These are phyloP conservation scores for Ferdinandea cuprea DNA, from an alignment of 2,888 invertebrate genomes.

Conservation along the genomic window DNA sequence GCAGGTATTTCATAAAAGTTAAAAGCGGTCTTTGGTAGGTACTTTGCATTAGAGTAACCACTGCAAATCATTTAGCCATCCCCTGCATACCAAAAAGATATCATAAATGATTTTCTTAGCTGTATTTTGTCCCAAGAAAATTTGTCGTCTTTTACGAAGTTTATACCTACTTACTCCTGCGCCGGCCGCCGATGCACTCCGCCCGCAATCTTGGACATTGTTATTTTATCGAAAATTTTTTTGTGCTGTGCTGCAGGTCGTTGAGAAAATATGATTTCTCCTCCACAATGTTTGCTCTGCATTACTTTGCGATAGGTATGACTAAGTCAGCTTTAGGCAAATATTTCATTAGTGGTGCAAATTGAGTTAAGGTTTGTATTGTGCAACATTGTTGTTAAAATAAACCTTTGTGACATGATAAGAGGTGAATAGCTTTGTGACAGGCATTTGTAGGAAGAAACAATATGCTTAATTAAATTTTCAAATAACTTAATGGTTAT, in stretches of 20 bases:
- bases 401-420: neutral
- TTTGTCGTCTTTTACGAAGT: constrained; percentile 54
- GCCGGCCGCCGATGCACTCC: neutral
- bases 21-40: constrained; percentile 61
- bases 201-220: constrained; percentile 47
- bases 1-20: constrained; percentile 69
- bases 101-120: constrained; percentile 68
- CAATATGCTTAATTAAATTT: neutral
- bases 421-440: no score
- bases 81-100: constrained; percentile 20
- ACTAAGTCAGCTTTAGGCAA: constrained; percentile 21
- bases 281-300: constrained; percentile 38
- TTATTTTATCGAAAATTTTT: constrained; percentile 67
- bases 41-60: constrained; percentile 68
- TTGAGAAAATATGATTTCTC: constrained; percentile 10
- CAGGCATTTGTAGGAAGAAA: no score
- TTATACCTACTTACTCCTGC: constrained; percentile 41
- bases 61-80: constrained; percentile 66
- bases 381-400: constrained; percentile 15
- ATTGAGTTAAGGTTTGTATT: constrained; percentile 56
- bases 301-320: constrained; percentile 47
- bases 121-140: constrained; percentile 64
- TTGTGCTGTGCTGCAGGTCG: constrained; percentile 45
- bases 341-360: constrained; percentile 59
- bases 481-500: no score